A percentile compares a stretch with the other conserved stretches of the same genome.
These are phyloP conservation scores for Cariama cristata DNA, from an alignment of 2,113 vertebrate genomes.

Conservation along the genomic window DNA sequence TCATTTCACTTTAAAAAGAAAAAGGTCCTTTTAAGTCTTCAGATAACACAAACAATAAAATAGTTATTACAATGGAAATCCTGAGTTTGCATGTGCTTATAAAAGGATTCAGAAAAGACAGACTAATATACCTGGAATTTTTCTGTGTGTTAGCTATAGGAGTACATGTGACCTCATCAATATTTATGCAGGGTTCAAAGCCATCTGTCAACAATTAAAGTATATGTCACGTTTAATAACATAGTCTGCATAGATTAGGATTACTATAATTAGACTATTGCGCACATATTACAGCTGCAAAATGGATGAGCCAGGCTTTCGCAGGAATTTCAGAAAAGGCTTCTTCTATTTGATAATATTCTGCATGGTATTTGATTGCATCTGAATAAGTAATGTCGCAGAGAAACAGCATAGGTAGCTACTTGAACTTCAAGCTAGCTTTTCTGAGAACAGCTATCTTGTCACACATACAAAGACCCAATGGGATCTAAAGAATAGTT, in stretches of 20 bases:
- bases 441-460: conserved; percentile 13
- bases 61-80: background rate
- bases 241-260: conserved; percentile 49
- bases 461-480: background rate
- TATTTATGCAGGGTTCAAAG: conserved; percentile 54
- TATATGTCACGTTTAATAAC: conserved; percentile 50
- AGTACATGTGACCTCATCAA: conserved; percentile 23
- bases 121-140: conserved; percentile 24
- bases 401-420: background rate
- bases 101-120: background rate
- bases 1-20: background rate
- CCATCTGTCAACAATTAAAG: conserved; percentile 70
- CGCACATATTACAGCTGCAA: conserved; percentile 37
- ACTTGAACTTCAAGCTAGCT: conserved; percentile 13
- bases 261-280: conserved; percentile 66
- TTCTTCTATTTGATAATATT: conserved; percentile 30
- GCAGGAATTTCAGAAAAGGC: conserved; percentile 19
- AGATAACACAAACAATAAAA: background rate
- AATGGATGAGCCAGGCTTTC: conserved; percentile 31
- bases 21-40: background rate
- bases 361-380: conserved; percentile 58
- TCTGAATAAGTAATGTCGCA: conserved; percentile 59
- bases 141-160: background rate
- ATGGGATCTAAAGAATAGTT: background rate
- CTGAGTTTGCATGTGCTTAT: background rate